Conservation (phyloP, 2,888 invertebrate genomes). For the Hecatera dysodea region DNA sequence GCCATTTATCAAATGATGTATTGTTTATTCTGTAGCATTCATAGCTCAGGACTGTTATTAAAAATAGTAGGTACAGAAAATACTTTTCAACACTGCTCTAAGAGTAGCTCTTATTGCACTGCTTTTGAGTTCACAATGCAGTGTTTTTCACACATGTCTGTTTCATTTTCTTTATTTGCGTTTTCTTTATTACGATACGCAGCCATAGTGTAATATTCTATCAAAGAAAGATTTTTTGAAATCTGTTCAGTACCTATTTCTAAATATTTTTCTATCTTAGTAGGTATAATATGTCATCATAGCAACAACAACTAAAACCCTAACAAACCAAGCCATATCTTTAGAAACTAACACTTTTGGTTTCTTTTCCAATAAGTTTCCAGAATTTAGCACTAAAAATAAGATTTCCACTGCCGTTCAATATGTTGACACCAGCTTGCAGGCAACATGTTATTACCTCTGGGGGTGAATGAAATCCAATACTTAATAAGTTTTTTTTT, state of each 20-base stretch:
- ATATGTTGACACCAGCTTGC: neutral
- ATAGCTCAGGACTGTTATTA: neutral
- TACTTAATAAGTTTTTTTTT: constrained; percentile 7
- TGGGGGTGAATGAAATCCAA: constrained; percentile 29
- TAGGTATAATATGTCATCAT: too few species aligned
- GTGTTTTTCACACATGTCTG: neutral
- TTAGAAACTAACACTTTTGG: neutral
- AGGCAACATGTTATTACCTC: neutral
- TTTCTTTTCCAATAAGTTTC: neutral
- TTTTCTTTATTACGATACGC: neutral
- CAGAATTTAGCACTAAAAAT: neutral
- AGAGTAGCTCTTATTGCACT: neutral
- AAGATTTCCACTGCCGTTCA: neutral
- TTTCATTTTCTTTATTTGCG: neutral
- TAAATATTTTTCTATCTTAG: too few species aligned
- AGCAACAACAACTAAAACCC: neutral
- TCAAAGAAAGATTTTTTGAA: too few species aligned
- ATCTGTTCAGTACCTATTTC: too few species aligned
- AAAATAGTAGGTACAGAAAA: neutral
- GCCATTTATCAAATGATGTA: neutral
- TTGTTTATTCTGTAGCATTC: neutral
- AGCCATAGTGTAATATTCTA: too few species aligned
- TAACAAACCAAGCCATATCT: neutral
- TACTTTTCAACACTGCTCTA: neutral
- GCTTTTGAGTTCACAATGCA: neutral